Base-by-base conservation (phyloP, 1,140 invertebrate species). In the Neodiprion fabricii region DNA sequence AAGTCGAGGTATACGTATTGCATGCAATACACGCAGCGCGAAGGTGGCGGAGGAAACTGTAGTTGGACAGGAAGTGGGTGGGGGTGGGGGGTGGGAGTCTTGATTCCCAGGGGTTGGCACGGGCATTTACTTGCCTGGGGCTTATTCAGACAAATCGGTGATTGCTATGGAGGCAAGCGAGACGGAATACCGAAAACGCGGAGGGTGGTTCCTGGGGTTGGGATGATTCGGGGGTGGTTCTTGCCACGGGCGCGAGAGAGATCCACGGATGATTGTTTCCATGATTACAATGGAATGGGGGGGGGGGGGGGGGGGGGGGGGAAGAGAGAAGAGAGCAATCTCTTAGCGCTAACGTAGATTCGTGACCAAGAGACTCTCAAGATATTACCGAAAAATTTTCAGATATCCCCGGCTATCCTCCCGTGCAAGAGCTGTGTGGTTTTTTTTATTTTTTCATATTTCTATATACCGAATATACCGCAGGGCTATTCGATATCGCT, bases 81-180 rank as follows among this genome's bases (percentile, higher is more conserved):
- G 65, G 71, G 67, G 67, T 23, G 50, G 53, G 48, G 80, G 81
- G 82, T 80, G 79, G 78, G 80, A 78, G 81, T 79, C 78, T 80
- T 86, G 83, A 85, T 85, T 84, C 84, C 83, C 82, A 79, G 79
- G 84, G 84, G 84, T 83, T 85, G 85, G 84, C 83, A 82, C 74
- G 78, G 83, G 82, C 80, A 83, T 87, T 85, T 85, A 86, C 84
- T 86, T 86, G 85, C 85, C 84, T 80, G 84, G 82, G 85, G 85
- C 85, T 86, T 86, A 87, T 87, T 86, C 85, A 86, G 85, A 86
- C 85, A 86, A 86, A 87, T 87, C 85, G 84, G 85, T 86, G 85
- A 87, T 87, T 87, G 85, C 85, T 86, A 81, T 78, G 81, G 80
- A 85, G 79, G 79, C 82, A 61, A 86, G 85, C 82, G 83, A 85